Percentiles rank a stretch among this genome's conserved stretches.
These are phyloP conservation scores for Odontothrips loti DNA, from an alignment of 2,888 invertebrate genomes.

Conservation along the genomic window DNA sequence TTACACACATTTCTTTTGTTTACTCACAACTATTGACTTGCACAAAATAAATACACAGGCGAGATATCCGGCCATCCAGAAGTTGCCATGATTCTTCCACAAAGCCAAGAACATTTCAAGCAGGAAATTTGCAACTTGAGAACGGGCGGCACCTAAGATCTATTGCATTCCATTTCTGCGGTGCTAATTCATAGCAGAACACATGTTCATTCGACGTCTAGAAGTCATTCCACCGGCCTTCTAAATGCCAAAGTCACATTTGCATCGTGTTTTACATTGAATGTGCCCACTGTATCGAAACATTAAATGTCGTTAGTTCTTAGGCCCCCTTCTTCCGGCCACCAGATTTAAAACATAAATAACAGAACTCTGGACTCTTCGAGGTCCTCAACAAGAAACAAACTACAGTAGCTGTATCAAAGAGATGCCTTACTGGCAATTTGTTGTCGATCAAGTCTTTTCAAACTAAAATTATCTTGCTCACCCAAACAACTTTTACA, in stretches of 20 bases:
- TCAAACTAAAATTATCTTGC: too few relatives aligned
- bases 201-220: neutral
- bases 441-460: too few relatives aligned
- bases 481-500: too few relatives aligned
- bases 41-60: neutral
- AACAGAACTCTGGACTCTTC: neutral
- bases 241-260: neutral
- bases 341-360: neutral
- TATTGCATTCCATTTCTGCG: neutral
- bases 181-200: neutral
- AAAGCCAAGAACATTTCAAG: neutral
- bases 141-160: neutral
- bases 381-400: too few relatives aligned
- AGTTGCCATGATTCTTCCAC: neutral
- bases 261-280: neutral
- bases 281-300: neutral
- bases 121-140: neutral
- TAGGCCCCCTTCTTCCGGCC: neutral
- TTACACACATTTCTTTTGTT: too few relatives aligned
- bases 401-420: too few relatives aligned
- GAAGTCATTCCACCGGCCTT: neutral
- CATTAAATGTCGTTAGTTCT: neutral
- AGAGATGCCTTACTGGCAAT: too few relatives aligned
- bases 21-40: neutral
- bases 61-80: constrained; percentile 2